phyloP scores from a whole-genome alignment of 2,113 vertebrate genomes.

The Tichodroma muraria region DNA sequence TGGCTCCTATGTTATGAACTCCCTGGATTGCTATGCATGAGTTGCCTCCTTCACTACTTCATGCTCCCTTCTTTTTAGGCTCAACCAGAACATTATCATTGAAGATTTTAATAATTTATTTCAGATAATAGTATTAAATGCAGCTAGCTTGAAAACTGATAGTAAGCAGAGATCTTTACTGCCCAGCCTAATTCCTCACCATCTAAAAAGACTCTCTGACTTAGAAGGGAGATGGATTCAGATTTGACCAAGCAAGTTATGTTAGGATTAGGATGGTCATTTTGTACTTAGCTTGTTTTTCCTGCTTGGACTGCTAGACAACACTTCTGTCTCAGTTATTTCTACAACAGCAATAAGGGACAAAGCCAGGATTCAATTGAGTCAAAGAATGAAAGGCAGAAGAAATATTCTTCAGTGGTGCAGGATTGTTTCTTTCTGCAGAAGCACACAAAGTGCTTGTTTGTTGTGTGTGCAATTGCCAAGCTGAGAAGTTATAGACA shows the following conservation, averaged over 20 bases:
- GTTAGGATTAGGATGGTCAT: neutral
- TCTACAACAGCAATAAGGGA: neutral
- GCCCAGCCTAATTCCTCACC: neutral
- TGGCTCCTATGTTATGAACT: neutral
- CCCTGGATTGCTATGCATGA: neutral
- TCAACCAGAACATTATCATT: neutral
- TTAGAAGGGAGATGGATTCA: neutral
- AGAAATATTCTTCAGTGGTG: neutral
- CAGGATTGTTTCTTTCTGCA: neutral
- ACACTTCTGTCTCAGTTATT: neutral
- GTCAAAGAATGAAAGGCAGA: neutral
- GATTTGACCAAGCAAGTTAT: neutral
- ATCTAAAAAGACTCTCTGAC: neutral
- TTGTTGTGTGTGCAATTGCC: constrained; percentile 1
- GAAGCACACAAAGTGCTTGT: neutral
- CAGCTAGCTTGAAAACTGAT: neutral
- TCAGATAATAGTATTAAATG: neutral
- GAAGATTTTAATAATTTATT: neutral
- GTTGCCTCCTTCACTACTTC: neutral
- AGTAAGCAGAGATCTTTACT: neutral
- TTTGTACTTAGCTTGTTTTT: neutral
- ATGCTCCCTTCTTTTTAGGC: neutral
- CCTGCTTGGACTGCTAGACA: neutral
- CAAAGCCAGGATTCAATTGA: constrained; percentile 32
- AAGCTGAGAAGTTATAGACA: constrained; percentile 16